Conservation (phyloP, 1,140 invertebrate genomes). For the Hormaphis cornu region DNA sequence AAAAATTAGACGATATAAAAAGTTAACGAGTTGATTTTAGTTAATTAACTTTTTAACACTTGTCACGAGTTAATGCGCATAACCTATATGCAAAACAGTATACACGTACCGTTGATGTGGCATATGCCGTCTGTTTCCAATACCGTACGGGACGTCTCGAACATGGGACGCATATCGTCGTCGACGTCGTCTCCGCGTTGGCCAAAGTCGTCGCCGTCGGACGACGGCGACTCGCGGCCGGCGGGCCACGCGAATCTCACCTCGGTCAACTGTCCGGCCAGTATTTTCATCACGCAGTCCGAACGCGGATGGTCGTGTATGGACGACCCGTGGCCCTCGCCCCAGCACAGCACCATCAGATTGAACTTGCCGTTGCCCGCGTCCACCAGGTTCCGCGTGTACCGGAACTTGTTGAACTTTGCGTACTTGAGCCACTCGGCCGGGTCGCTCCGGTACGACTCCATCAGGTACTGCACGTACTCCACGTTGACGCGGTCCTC, state of each 20-base stretch:
- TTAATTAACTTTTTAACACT: too few species aligned
- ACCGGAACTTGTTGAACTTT: constrained; percentile 90
- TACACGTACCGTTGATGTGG: constrained; percentile 82
- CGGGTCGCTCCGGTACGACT: constrained; percentile 75
- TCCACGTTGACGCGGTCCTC: constrained; percentile 77
- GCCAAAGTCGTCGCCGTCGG: constrained; percentile 35
- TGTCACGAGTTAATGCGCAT: too few species aligned
- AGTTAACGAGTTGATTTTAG: too few species aligned
- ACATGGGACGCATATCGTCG: constrained; percentile 40
- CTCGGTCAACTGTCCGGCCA: constrained; percentile 48
- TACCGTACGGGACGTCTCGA: constrained; percentile 52
- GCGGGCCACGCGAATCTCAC: constrained; percentile 62
- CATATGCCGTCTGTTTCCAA: constrained; percentile 69
- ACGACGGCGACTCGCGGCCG: constrained; percentile 34
- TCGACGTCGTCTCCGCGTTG: constrained; percentile 40
- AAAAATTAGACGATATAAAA: too few species aligned
- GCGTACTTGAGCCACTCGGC: constrained; percentile 90
- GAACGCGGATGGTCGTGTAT: constrained; percentile 95
- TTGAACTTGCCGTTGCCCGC: constrained; percentile 96
- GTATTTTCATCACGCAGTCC: constrained; percentile 95
- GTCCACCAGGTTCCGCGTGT: constrained; percentile 89
- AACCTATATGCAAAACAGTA: too few species aligned
- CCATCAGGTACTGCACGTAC: constrained; percentile 73
- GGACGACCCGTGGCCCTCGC: constrained; percentile 82
- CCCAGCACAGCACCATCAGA: constrained; percentile 94